These are phyloP conservation scores for Tuta absoluta DNA, from an alignment of 2,888 invertebrate species.

Conservation along the genomic window DNA sequence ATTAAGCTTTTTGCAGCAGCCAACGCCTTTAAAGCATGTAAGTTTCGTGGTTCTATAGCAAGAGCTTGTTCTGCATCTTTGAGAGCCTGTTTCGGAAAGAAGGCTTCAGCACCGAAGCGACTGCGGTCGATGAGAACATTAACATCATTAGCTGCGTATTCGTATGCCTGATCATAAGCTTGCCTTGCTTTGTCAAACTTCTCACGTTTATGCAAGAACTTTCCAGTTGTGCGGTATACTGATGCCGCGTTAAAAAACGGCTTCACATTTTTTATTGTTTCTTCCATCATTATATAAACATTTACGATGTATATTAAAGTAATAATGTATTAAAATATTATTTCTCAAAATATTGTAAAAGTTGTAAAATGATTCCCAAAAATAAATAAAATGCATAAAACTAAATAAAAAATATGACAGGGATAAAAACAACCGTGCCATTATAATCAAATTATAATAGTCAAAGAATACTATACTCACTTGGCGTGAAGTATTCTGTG, in stretches of 20 bases:
- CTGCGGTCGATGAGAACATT: conserved; percentile 67
- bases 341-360: too few relatives aligned
- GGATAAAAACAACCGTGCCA: too few relatives aligned
- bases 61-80: conserved; percentile 70
- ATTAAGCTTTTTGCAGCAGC: conserved; percentile 72
- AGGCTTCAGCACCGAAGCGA: conserved; percentile 70
- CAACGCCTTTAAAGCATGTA: conserved; percentile 72
- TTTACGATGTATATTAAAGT: too few relatives aligned
- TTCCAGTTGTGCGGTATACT: conserved; percentile 71
- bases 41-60: conserved; percentile 64
- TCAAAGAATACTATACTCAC: too few relatives aligned
- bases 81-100: conserved; percentile 69
- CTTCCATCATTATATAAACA: too few relatives aligned
- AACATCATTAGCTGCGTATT: conserved; percentile 61
- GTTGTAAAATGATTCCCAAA: too few relatives aligned
- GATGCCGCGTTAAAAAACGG: conserved; percentile 63
- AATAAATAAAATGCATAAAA: too few relatives aligned
- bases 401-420: too few relatives aligned
- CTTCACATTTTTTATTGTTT: conserved; percentile 32
- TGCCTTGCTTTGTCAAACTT: conserved; percentile 72
- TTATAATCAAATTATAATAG: too few relatives aligned
- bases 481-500: too few relatives aligned
- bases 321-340: too few relatives aligned
- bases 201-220: conserved; percentile 66
- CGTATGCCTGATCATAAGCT: conserved; percentile 69